Conservation (phyloP, 2,113 vertebrate genomes). For the Zosterops borbonicus region DNA sequence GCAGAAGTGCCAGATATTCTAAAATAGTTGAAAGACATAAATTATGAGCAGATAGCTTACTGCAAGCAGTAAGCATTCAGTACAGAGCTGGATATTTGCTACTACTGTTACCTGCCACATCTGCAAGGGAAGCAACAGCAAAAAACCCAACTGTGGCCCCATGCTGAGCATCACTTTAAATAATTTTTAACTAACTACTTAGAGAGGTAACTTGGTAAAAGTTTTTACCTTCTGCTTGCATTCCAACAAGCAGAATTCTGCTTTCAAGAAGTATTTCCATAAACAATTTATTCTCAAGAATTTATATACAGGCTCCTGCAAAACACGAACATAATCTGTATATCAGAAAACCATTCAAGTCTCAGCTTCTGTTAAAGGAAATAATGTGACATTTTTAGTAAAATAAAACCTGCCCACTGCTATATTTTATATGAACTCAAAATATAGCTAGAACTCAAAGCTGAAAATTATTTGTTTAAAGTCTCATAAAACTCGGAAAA, state of each 20-base stretch:
- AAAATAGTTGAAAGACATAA: not conserved
- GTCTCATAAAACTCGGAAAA: not conserved
- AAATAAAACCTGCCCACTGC: not conserved
- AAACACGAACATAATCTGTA: not conserved
- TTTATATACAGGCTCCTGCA: not conserved
- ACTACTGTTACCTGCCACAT: not conserved
- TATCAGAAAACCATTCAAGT: not conserved
- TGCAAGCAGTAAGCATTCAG: not conserved
- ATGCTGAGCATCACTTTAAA: not conserved
- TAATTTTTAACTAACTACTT: not conserved
- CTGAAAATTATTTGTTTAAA: not conserved
- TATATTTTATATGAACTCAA: not conserved
- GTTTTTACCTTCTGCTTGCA: not conserved
- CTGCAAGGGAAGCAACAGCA: not conserved
- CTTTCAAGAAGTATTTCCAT: not conserved
- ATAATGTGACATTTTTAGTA: not conserved
- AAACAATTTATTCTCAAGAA: not conserved
- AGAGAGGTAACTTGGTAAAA: not conserved
- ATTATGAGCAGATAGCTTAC: not conserved
- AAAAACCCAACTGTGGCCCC: not conserved
- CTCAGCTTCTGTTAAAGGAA: not conserved
- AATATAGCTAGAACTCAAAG: not conserved
- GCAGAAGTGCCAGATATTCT: not conserved
- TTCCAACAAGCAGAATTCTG: not conserved
- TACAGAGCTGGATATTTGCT: not conserved